A percentile compares a stretch with the other conserved stretches of the same genome.
These are phyloP conservation scores for Syritta pipiens DNA, from an alignment of 2,888 invertebrate genomes.

Conservation along the genomic window DNA sequence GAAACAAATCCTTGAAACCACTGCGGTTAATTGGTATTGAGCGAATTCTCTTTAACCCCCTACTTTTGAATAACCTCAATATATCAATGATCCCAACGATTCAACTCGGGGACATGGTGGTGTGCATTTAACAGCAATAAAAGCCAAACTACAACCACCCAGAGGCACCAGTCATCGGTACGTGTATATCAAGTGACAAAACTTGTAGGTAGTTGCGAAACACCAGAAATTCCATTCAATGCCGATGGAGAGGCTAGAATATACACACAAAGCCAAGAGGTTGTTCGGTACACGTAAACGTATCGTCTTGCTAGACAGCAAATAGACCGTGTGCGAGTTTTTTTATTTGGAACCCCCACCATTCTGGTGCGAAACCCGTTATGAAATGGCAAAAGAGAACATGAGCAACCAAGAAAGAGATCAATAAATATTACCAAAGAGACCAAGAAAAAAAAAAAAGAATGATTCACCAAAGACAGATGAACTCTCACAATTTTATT, in stretches of 20 bases:
- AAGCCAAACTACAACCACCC: conserved; percentile 25
- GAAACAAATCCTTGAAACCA: conserved; percentile 28
- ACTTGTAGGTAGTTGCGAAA: conserved; percentile 55
- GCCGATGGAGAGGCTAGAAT: conserved; percentile 54
- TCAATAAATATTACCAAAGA: too few species aligned
- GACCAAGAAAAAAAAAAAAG: too few species aligned
- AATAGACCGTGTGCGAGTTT: conserved; percentile 62
- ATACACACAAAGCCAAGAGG: conserved; percentile 3
- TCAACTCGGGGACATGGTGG: conserved; percentile 9
- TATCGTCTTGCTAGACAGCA: conserved; percentile 62
- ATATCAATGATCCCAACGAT: background rate
- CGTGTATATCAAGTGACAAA: conserved; percentile 55
- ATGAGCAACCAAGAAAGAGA: too few species aligned
- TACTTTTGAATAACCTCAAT: background rate
- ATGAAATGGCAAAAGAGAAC: too few species aligned
- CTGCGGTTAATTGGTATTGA: conserved; percentile 2
- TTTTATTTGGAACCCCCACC: conserved; percentile 42
- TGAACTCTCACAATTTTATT: too few species aligned
- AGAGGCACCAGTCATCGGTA: conserved; percentile 30
- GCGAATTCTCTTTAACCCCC: conserved; percentile 3
- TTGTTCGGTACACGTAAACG: conserved; percentile 3
- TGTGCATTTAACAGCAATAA: conserved; percentile 48
- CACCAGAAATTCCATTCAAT: conserved; percentile 67
- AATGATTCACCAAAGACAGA: too few species aligned
- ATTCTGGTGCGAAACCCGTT: too few species aligned